phyloP scores from a whole-genome alignment of 1,140 invertebrate genomes.

The Neodiprion pinetum region DNA sequence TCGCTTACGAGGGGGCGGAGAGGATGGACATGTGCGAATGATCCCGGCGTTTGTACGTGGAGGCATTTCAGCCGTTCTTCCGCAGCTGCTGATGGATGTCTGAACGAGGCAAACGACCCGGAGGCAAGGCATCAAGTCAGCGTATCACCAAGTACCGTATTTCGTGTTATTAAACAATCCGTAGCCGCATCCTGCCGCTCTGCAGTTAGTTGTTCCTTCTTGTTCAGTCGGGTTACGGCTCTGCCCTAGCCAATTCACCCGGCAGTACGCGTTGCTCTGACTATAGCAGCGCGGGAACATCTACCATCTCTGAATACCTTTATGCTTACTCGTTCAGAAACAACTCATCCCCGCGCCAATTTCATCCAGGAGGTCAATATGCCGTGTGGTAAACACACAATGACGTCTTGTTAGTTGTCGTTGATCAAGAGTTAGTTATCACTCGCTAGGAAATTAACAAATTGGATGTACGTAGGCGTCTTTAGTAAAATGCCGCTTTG shows the following conservation, averaged over 20 bases:
- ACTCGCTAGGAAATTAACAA: no score
- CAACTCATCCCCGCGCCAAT: no score
- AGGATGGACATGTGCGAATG: neutral
- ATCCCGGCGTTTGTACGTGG: neutral
- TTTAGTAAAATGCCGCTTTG: no score
- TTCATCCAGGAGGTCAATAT: no score
- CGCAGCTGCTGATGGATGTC: neutral
- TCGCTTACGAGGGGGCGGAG: neutral
- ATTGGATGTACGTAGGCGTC: no score
- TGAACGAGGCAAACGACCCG: neutral
- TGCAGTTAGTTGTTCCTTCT: neutral
- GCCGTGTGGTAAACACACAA: no score
- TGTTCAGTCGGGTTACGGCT: neutral
- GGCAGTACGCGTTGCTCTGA: no score
- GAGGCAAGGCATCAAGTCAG: neutral
- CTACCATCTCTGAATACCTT: no score
- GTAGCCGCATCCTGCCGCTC: neutral
- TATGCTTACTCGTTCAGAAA: no score
- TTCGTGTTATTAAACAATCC: conserved; percentile 5
- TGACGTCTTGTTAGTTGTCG: no score
- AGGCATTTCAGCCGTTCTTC: neutral
- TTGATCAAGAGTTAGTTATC: no score
- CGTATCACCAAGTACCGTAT: conserved; percentile 1
- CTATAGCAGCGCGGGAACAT: no score
- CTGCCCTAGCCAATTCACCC: neutral